Evolutionary conservation across 1,140 invertebrate species (phyloP).

Genomic region (Drosophila littoralis): DNA sequence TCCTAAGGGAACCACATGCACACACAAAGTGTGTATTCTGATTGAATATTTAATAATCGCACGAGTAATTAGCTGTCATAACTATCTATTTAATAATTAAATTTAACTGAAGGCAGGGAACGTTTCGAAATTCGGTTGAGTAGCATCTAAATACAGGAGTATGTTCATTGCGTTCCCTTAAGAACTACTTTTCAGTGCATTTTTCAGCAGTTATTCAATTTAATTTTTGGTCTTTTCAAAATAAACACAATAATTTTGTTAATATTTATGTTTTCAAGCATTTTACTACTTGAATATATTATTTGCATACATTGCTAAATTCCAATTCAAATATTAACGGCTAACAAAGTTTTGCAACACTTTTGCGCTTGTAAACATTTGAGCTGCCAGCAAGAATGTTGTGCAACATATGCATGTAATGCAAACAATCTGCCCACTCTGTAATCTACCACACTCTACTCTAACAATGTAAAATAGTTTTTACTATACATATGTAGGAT

Average conservation of each 20-base stretch:
- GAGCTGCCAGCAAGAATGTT: slow-evolving; percentile 13
- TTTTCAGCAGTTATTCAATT: no score
- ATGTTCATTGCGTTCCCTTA: no score
- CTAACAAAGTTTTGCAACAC: not conserved
- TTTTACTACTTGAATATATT: no score
- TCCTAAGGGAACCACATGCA: not conserved
- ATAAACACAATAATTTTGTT: no score
- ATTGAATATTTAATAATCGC: not conserved
- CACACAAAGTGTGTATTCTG: not conserved
- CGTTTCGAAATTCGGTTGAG: no score
- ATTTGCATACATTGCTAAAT: no score
- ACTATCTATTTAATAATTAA: no score
- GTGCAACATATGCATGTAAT: not conserved
- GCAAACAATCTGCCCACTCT: not conserved
- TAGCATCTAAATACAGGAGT: no score
- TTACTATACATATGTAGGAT: not conserved
- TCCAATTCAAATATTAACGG: not conserved
- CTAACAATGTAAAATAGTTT: not conserved
- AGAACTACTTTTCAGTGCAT: no score
- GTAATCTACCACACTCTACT: not conserved
- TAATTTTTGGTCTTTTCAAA: no score
- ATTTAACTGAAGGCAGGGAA: no score
- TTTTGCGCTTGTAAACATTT: not conserved
- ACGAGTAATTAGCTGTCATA: no score
- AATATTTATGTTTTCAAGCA: not conserved